A percentile compares a stretch with the other conserved stretches of the same genome.
phyloP scores from a whole-genome alignment of 2,888 invertebrate genomes.

The Troides helena region DNA sequence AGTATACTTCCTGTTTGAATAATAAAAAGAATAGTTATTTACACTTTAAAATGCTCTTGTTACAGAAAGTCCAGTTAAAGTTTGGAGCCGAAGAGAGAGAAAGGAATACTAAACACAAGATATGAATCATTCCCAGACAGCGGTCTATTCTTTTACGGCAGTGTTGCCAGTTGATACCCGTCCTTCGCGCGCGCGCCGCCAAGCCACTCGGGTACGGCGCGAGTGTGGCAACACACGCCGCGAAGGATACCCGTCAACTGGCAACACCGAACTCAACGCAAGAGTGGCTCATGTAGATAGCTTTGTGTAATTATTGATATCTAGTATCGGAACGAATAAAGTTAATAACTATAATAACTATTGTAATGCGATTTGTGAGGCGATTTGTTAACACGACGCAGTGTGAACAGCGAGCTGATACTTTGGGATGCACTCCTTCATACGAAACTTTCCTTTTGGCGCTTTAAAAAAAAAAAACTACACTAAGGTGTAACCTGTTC shows the following conservation, averaged over 20 bases:
- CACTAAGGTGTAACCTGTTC: conserved; percentile 51
- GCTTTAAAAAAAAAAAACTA: conserved; percentile 39
- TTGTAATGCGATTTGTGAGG: conserved; percentile 48
- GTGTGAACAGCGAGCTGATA: conserved; percentile 53
- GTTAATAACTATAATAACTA: conserved; percentile 48
- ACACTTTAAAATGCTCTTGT: conserved; percentile 29
- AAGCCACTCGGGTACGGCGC: background rate
- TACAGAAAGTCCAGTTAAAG: conserved; percentile 64
- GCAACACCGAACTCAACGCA: conserved; percentile 46
- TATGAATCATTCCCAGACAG: conserved; percentile 75
- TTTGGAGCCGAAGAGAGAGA: conserved; percentile 60
- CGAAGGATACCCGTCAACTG: conserved; percentile 31
- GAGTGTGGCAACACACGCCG: background rate
- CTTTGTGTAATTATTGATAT: conserved; percentile 78
- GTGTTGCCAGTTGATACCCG: conserved; percentile 56
- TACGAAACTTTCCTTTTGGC: conserved; percentile 47
- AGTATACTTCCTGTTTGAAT: no score
- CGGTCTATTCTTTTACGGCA: conserved; percentile 55
- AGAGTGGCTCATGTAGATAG: conserved; percentile 79
- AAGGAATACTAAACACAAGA: conserved; percentile 65
- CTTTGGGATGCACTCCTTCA: conserved; percentile 54
- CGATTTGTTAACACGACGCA: conserved; percentile 49
- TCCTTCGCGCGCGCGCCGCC: conserved; percentile 25
- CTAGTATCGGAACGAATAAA: conserved; percentile 71
- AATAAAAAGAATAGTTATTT: no score